phyloP scores from a whole-genome alignment of 1,140 invertebrate genomes.

The Danaus plexippus region DNA sequence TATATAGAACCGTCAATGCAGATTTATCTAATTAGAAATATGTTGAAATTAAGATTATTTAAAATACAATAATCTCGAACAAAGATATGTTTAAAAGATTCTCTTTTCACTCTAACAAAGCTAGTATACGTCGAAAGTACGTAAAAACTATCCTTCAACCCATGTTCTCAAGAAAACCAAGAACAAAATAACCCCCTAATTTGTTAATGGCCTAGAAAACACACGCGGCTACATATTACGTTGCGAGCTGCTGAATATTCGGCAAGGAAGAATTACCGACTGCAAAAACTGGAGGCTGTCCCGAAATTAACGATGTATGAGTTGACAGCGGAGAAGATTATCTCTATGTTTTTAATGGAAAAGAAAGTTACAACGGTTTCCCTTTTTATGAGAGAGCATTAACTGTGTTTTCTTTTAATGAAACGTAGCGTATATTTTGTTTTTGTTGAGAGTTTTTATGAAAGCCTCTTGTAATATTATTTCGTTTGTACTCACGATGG shows the following conservation, averaged over 20 bases:
- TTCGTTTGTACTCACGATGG: too few relatives aligned
- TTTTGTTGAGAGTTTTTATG: constrained; percentile 23
- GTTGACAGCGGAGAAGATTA: constrained; percentile 60
- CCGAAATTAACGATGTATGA: constrained; percentile 65
- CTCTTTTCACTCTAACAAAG: too few relatives aligned
- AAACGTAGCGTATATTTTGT: constrained; percentile 39
- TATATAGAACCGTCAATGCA: too few relatives aligned
- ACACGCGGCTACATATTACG: constrained; percentile 18
- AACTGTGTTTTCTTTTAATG: constrained; percentile 56
- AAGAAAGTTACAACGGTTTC: constrained; percentile 46
- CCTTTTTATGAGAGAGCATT: constrained; percentile 45
- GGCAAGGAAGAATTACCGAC: constrained; percentile 51
- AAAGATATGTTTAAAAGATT: too few relatives aligned
- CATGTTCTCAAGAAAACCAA: too few relatives aligned
- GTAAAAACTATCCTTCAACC: too few relatives aligned
- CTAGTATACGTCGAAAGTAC: too few relatives aligned
- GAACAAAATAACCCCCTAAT: constrained; percentile 2
- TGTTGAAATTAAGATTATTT: too few relatives aligned
- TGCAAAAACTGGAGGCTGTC: constrained; percentile 58
- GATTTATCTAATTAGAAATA: too few relatives aligned
- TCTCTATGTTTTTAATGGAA: constrained; percentile 56
- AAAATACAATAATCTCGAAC: too few relatives aligned
- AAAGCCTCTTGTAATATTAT: constrained; percentile 2
- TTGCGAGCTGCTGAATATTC: constrained; percentile 28
- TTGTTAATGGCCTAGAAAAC: constrained; percentile 24